These are phyloP conservation scores for Scopus umbretta DNA, from an alignment of 2,113 vertebrate species.

Conservation along the genomic window DNA sequence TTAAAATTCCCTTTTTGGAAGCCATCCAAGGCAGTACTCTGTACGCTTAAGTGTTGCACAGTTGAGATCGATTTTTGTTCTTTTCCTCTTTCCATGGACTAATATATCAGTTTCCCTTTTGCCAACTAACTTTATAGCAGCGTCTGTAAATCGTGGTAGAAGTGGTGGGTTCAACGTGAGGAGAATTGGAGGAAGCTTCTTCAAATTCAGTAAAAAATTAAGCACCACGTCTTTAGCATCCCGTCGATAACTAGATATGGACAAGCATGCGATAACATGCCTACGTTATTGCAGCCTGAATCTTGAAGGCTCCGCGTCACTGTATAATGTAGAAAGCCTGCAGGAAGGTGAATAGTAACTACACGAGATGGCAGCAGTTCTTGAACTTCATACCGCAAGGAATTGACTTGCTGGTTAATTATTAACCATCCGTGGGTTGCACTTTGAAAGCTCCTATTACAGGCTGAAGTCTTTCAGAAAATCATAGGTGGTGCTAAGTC, in stretches of 20 bases:
- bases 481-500: not conserved
- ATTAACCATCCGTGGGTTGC: not conserved
- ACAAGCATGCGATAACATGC: not conserved
- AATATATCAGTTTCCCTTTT: not conserved
- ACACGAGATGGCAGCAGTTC: rapidly evolving
- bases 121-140: not conserved
- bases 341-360: not conserved
- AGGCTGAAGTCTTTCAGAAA: not conserved
- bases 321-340: not conserved
- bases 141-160: not conserved
- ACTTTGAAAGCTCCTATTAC: not conserved
- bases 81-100: not conserved
- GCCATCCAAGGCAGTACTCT: not conserved
- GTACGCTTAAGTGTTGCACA: not conserved
- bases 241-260: not conserved
- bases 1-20: not conserved
- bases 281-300: not conserved
- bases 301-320: not conserved
- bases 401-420: not conserved
- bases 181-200: not conserved
- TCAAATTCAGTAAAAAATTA: not conserved
- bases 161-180: rapidly evolving
- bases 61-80: not conserved
- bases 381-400: not conserved
- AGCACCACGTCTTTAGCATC: not conserved